These are phyloP conservation scores for Ceyx cyanopectus DNA, from an alignment of 2,113 vertebrate genomes.

Conservation along the genomic window DNA sequence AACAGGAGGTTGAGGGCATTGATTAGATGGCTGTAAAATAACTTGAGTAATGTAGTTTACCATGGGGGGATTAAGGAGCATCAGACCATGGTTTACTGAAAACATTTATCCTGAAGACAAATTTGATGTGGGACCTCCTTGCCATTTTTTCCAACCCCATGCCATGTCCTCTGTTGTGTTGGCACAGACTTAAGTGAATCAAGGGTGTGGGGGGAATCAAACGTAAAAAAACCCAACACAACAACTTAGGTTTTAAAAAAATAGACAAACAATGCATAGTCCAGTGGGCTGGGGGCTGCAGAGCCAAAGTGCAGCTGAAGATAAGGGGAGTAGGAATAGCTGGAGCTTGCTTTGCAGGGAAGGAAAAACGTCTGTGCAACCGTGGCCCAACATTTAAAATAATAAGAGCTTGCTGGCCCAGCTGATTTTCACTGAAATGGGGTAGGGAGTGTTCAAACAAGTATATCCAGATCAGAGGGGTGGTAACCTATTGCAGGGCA, in stretches of 20 bases:
- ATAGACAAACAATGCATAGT: not conserved
- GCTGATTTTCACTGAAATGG: slow-evolving; percentile 32
- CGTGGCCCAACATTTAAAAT: not conserved
- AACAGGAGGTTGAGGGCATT: not conserved
- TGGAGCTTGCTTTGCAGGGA: not conserved
- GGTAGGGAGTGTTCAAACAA: slow-evolving; percentile 50
- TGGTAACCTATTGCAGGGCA: slow-evolving; percentile 7
- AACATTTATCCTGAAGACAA: not conserved
- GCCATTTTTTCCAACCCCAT: not conserved
- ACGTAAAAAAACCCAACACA: not conserved
- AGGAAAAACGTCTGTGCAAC: not conserved
- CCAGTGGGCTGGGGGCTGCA: not conserved
- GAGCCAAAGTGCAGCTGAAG: not conserved
- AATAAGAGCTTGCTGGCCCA: not conserved
- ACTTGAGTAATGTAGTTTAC: not conserved
- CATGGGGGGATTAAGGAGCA: not conserved
- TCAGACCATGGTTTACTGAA: not conserved
- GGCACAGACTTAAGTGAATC: not conserved
- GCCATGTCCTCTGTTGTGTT: not conserved
- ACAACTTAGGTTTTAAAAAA: not conserved
- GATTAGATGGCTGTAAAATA: not conserved
- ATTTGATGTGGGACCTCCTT: not conserved
- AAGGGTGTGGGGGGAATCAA: fast-evolving
- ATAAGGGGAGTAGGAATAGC: not conserved
- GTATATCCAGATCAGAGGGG: slow-evolving; percentile 53